Evolutionary conservation across 2,888 invertebrate species (phyloP), one percentile per base, ranked within the genome.

Genomic region (Polia nebulosa): DNA sequence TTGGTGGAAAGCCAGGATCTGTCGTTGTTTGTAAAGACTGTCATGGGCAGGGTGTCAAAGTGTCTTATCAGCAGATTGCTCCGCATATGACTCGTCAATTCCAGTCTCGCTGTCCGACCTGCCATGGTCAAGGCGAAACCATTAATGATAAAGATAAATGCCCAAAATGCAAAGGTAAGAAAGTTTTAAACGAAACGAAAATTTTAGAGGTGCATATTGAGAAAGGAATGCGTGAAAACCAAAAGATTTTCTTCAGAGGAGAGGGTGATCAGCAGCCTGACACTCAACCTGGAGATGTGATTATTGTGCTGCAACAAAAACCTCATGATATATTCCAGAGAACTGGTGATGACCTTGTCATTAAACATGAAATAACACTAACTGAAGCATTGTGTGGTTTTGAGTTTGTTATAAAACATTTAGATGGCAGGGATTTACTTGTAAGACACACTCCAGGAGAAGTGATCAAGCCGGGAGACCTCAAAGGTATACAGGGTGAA

Each of bases 301-400:
- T 99, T 62, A 98, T 99, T 86, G 96, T 99, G 49, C 93, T 99
- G 69, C 97, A 98, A 88, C 97, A 97, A 90, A 97, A 97, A 88
- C 96, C 97, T 11, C 99, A 99, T 94, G 97, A 97, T 7, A 88
- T 96, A 49, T 99, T 99, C 93, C 96, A 97, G 87, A 96, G 99
- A 76, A 97, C 97, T 69, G 97, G 97, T 60, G 96, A 97, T 89
- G 97, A 98, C 90, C 95, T 98, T 60, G 93, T 97, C 77, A 97
- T 98, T 93, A 97, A 97, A 77, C 97, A 97, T 87, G 97, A 96
- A 68, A 96, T 99, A 49, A 97, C 97, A 49, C 93, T 99, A 60
- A 98, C 98, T 3, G 99, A 99, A 91, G 98, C 99, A 17, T 95
- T 99, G 13, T 99, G 99, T 94, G 99, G 99, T 8, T 98, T 99